A percentile compares a stretch with the other conserved stretches of the same genome.
These are phyloP conservation scores for Embiotoca jacksoni DNA, from an alignment of 2,113 vertebrate species.

Conservation along the genomic window DNA sequence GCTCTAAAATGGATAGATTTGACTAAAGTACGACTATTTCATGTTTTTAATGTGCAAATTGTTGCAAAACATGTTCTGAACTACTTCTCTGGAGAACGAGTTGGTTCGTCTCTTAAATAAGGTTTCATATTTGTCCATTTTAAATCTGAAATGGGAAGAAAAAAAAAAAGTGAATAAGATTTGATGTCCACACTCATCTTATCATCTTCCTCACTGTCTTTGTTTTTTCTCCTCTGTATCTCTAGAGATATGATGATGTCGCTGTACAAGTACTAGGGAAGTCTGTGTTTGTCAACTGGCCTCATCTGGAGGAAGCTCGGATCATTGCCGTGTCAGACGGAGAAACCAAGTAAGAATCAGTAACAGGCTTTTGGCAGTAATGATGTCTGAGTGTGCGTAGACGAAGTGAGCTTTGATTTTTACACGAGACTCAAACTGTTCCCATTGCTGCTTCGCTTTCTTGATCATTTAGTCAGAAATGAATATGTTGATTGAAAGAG, in stretches of 20 bases:
- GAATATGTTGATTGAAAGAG: too few species aligned
- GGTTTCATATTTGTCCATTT: too few species aligned
- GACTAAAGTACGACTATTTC: too few species aligned
- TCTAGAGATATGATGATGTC: conserved; percentile 88
- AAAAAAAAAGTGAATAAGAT: too few species aligned
- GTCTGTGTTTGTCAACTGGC: conserved; percentile 96
- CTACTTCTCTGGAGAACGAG: too few species aligned
- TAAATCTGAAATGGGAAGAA: too few species aligned
- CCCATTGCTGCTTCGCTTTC: neutral
- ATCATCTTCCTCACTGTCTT: neutral
- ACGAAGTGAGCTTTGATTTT: too few species aligned
- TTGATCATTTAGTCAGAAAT: neutral
- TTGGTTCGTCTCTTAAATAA: too few species aligned
- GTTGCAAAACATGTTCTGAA: too few species aligned
- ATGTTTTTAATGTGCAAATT: too few species aligned
- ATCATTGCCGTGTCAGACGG: conserved; percentile 94
- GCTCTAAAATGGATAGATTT: too few species aligned
- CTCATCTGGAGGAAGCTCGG: conserved; percentile 96
- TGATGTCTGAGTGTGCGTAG: neutral
- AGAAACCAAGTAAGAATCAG: conserved; percentile 89
- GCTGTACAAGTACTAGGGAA: conserved; percentile 87
- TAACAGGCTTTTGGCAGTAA: neutral
- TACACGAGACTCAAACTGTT: neutral
- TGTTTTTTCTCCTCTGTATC: neutral
- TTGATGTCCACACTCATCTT: neutral